phyloP scores from a whole-genome alignment of 2,797 vertebrate species.

The Epinephelus coioides region DNA sequence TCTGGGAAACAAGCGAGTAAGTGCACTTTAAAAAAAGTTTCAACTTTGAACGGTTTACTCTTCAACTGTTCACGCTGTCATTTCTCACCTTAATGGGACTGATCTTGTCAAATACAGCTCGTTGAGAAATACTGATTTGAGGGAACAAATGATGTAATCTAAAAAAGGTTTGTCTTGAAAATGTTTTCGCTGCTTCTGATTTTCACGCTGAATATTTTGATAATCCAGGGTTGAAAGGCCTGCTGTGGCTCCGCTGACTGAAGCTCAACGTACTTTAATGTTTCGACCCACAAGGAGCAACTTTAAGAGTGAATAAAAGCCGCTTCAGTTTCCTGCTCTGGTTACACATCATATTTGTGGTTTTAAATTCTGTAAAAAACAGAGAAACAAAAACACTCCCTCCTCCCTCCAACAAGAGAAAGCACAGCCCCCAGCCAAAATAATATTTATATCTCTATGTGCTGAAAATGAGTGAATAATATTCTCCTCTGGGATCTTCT shows the following conservation, averaged over 20 bases:
- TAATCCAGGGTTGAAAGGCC: neutral
- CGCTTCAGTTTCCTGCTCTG: conserved; percentile 8
- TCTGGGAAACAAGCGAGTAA: too few relatives aligned
- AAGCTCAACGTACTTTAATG: neutral
- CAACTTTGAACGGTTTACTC: too few relatives aligned
- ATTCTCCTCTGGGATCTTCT: conserved; percentile 1
- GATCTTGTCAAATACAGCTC: too few relatives aligned
- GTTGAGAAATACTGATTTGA: too few relatives aligned
- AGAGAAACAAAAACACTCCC: conserved; percentile 4
- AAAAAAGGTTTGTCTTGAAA: neutral
- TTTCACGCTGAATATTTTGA: neutral
- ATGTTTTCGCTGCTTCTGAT: too few relatives aligned
- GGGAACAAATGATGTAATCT: too few relatives aligned
- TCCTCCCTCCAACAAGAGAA: neutral
- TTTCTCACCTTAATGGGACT: too few relatives aligned
- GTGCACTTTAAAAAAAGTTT: too few relatives aligned
- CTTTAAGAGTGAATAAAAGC: neutral
- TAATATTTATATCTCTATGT: conserved; percentile 20
- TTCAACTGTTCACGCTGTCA: too few relatives aligned
- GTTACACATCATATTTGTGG: neutral
- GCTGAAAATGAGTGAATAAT: conserved; percentile 1
- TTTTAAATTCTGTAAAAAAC: conserved; percentile 31
- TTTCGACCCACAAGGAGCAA: neutral
- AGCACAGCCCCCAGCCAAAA: neutral
- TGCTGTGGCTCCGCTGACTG: neutral